Evolutionary conservation across 2,797 vertebrate genomes (phyloP), one percentile per base, ranked within the genome.

Genomic region (Pseudomugil gertrudae): DNA sequence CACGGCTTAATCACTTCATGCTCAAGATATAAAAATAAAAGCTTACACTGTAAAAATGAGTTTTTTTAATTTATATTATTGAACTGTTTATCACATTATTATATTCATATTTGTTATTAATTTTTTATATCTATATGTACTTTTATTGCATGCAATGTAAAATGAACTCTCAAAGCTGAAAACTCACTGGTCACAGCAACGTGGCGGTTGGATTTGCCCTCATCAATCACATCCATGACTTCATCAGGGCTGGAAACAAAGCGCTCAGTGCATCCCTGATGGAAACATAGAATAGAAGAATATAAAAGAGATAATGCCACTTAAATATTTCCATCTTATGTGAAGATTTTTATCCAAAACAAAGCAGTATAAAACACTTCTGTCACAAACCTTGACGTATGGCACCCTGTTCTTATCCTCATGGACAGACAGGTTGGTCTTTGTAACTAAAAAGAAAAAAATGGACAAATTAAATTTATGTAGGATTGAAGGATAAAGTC

Each of bases 341-440:
- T 17, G 58, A 17, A 48, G 4, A 56, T 48, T 51, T 50, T 69
- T 9, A 38, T 3, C 17, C 23, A 29, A 36, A 71, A 63, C 4
- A 1, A 26, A 0, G 23, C 21, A 13, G 21, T 24, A 21, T 0
- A 21, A 69, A 53, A 2, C 36, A 30, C 6, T 17, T 9, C 32
- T 35, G 24, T 38, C 3, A 83, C 89, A 73, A 86, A 98, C 98
- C 96, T 99, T 99, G 36, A 99, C 98, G 60, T 92, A 99, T 0
- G 98, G 98, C n/a, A 99, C 97, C 88, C 95, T 94, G 83, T 99
- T 98, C 92, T 98, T 99, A 85, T 99, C 98, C 93, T 99, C 98
- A 19, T 99, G 98, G 69, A 99, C 98, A 40, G 97, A 95, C 2
- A 99, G 88, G 86, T 99, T 99, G 70, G 96, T 99, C 93, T 99